These are phyloP conservation scores for Euwallacea fornicatus DNA, from an alignment of 1,140 invertebrate species.

Conservation along the genomic window DNA sequence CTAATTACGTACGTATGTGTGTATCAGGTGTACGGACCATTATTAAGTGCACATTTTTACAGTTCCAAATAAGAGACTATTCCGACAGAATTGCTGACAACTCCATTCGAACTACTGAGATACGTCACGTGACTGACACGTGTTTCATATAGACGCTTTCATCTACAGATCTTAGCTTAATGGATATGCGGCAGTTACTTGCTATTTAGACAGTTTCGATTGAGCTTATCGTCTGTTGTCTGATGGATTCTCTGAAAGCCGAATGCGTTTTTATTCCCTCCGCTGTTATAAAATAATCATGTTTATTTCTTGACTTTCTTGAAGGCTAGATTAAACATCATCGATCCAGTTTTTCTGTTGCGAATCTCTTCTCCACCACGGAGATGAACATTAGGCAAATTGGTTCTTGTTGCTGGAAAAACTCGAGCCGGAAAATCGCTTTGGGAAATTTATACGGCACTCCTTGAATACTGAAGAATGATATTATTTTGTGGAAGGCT, in stretches of 20 bases:
- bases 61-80: no score
- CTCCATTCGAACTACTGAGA: neutral
- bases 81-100: neutral
- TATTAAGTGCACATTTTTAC: no score
- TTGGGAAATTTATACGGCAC: no score
- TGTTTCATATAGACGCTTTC: neutral
- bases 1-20: no score
- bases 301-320: neutral
- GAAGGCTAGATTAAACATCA: neutral
- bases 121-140: constrained; percentile 10
- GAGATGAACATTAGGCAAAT: neutral
- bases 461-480: no score
- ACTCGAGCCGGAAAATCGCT: no score
- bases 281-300: neutral
- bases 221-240: constrained; percentile 3
- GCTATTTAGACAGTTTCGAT: constrained; percentile 1
- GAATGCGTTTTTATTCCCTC: neutral
- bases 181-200: neutral
- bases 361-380: neutral
- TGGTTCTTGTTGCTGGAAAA: no score
- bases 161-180: constrained; percentile 10
- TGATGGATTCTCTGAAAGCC: no score
- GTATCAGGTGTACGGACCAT: no score
- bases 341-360: neutral
- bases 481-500: no score